phyloP scores from a whole-genome alignment of 2,113 vertebrate species.

The Gallinago paraguaiae region DNA sequence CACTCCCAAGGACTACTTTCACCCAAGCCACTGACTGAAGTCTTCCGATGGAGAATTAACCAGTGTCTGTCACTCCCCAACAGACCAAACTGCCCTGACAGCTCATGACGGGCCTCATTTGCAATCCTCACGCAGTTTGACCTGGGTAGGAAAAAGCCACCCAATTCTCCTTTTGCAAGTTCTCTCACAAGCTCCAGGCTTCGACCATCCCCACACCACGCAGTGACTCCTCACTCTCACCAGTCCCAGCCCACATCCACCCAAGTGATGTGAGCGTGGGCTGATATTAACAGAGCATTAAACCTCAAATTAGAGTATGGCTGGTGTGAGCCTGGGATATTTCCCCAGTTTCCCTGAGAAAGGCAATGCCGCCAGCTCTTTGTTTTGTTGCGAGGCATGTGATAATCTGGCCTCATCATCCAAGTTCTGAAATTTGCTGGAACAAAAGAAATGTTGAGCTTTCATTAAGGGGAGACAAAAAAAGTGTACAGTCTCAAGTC shows the following conservation, averaged over 20 bases:
- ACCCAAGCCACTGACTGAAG: not conserved
- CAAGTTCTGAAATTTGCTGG: conserved; percentile 18
- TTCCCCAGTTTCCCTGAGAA: not conserved
- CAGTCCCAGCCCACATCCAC: not conserved
- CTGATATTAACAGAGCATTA: not conserved
- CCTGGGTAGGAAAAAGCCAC: not conserved
- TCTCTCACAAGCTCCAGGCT: not conserved
- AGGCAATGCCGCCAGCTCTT: conserved; percentile 18
- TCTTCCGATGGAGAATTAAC: not conserved
- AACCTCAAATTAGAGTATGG: conserved; percentile 5
- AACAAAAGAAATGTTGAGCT: conserved; percentile 46
- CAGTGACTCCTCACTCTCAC: not conserved
- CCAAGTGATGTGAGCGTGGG: accelerated
- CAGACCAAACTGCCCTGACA: not conserved
- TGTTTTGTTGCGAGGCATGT: conserved; percentile 28
- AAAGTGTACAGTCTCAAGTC: not conserved
- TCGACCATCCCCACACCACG: not conserved
- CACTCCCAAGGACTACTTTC: not conserved
- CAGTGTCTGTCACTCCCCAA: not conserved
- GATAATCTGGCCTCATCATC: conserved; percentile 18
- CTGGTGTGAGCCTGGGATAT: not conserved
- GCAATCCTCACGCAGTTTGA: not conserved
- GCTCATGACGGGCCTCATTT: accelerated
- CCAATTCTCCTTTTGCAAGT: not conserved
- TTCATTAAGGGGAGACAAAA: conserved; percentile 1